These are phyloP conservation scores for Lasioglossum oenotherae DNA, from an alignment of 2,888 invertebrate genomes.

Conservation along the genomic window DNA sequence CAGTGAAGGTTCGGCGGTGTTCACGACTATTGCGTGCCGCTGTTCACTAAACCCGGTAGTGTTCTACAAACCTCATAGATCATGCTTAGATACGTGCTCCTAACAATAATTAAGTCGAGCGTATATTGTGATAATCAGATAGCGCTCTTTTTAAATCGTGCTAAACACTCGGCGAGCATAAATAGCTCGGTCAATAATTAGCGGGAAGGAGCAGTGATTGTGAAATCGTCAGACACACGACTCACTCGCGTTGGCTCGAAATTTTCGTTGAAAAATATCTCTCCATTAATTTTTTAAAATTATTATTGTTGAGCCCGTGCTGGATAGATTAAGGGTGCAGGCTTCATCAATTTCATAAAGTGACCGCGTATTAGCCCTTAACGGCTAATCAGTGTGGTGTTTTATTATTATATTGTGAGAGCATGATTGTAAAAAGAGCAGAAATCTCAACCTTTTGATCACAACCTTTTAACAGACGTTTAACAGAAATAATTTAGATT, in stretches of 20 bases:
- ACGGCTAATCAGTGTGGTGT: neutral
- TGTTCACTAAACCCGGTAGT: constrained; percentile 34
- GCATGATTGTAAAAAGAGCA: neutral
- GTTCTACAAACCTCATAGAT: constrained; percentile 24
- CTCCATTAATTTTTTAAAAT: neutral
- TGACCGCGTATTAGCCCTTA: neutral
- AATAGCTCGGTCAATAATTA: neutral
- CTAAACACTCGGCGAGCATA: neutral
- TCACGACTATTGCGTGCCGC: constrained; percentile 36
- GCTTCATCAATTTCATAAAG: neutral
- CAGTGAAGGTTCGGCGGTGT: constrained; percentile 25
- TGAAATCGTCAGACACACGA: neutral
- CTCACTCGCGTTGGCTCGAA: neutral
- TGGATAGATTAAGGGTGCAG: neutral
- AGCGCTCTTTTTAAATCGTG: neutral
- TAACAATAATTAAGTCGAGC: neutral
- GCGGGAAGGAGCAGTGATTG: neutral
- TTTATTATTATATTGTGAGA: neutral
- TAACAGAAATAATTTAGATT: neutral
- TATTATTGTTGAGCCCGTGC: neutral
- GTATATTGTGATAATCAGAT: neutral
- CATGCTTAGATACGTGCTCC: constrained; percentile 9
- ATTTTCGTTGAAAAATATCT: neutral
- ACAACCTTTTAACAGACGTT: neutral
- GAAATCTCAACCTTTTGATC: neutral